A percentile compares a stretch with the other conserved stretches of the same genome.
Conservation (phyloP, 1,140 invertebrate species). For the Brachystomella parvula region DNA sequence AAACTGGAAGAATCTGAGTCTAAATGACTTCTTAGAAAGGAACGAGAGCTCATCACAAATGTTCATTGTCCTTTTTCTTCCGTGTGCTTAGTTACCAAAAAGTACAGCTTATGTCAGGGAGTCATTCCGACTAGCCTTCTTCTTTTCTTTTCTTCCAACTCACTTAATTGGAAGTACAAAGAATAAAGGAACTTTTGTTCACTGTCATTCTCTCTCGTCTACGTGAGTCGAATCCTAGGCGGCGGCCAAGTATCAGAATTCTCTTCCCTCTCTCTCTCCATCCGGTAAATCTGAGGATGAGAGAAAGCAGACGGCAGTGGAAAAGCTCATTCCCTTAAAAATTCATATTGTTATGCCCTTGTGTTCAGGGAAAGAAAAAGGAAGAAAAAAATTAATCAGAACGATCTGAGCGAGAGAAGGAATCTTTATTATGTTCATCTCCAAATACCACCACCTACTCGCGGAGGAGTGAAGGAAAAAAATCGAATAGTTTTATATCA, state of each 20-base stretch:
- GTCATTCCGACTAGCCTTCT: background rate
- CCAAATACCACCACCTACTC: too few relatives aligned
- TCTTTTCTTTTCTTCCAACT: background rate
- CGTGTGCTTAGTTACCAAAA: background rate
- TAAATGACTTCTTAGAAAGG: background rate
- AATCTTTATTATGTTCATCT: too few relatives aligned
- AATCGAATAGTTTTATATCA: too few relatives aligned
- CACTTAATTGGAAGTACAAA: constrained; percentile 30
- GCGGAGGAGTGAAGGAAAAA: too few relatives aligned
- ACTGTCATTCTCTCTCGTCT: constrained; percentile 19
- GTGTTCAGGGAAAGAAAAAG: too few relatives aligned
- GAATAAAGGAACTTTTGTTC: constrained; percentile 22
- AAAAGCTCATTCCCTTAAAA: background rate
- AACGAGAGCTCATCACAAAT: too few relatives aligned
- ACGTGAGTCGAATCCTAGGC: constrained; percentile 23
- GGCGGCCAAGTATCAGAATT: too few relatives aligned
- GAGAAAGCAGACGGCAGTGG: background rate
- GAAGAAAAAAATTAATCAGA: too few relatives aligned
- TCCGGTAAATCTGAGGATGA: background rate
- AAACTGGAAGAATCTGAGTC: background rate
- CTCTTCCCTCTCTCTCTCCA: too few relatives aligned
- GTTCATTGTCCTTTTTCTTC: background rate
- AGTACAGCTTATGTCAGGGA: background rate
- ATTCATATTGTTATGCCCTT: too few relatives aligned
- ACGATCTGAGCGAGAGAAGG: too few relatives aligned